Conservation (phyloP, 2,113 vertebrate genomes). For the Nanorana parkeri region DNA sequence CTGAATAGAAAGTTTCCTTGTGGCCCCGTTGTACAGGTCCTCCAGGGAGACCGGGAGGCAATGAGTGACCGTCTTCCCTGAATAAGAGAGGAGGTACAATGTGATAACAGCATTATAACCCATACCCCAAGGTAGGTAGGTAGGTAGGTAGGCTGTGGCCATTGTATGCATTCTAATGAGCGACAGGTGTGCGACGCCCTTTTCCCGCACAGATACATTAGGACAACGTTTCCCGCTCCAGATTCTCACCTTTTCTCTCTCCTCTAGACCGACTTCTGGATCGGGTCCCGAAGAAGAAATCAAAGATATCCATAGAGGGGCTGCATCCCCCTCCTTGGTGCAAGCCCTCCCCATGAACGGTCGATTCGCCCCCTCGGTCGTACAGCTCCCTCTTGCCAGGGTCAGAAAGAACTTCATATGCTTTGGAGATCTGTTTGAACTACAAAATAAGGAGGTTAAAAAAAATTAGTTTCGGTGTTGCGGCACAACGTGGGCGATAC, state of each 20-base stretch:
- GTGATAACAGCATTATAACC: no score
- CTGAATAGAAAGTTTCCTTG: constrained; percentile 69
- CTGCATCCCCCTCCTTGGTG: constrained; percentile 48
- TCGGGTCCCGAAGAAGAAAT: constrained; percentile 66
- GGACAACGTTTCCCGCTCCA: no score
- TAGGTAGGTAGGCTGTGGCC: no score
- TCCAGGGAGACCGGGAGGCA: constrained; percentile 64
- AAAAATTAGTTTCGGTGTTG: neutral
- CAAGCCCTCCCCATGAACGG: constrained; percentile 63
- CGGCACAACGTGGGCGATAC: no score
- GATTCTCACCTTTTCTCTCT: constrained; percentile 62
- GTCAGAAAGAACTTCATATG: constrained; percentile 69
- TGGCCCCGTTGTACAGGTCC: constrained; percentile 70
- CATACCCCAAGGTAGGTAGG: no score
- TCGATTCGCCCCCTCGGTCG: constrained; percentile 64
- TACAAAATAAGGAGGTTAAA: neutral
- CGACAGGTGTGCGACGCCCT: no score
- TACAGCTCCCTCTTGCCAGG: constrained; percentile 66
- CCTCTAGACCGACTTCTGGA: constrained; percentile 54
- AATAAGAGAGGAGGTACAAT: no score
- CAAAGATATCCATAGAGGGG: constrained; percentile 69
- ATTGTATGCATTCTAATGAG: no score
- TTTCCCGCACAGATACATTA: no score
- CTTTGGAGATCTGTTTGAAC: constrained; percentile 74
- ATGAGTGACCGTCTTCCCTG: constrained; percentile 69